Conservation (phyloP, 2,797 vertebrate species). For the Phalloptychus januarius region DNA sequence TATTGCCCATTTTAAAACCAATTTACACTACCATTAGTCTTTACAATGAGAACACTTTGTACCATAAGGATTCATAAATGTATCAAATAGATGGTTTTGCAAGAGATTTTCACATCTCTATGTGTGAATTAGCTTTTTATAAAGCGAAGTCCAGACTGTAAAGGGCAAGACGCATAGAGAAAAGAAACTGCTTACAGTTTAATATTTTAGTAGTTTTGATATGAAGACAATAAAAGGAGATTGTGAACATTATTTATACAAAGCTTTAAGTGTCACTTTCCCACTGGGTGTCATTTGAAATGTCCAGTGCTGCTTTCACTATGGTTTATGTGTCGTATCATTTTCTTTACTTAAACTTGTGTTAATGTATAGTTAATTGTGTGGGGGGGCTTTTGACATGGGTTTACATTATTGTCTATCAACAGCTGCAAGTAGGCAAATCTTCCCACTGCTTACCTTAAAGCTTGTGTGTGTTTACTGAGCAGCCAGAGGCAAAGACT, state of each 20-base stretch:
- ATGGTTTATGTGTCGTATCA: constrained; percentile 1
- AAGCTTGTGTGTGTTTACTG: constrained; percentile 73
- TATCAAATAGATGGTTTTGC: constrained; percentile 53
- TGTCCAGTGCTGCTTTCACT: constrained; percentile 1
- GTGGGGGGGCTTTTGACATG: not conserved
- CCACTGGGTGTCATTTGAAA: not conserved
- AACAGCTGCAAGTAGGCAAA: constrained; percentile 59
- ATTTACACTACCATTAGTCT: constrained; percentile 60
- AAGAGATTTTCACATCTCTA: constrained; percentile 39
- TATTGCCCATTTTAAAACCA: constrained; percentile 50
- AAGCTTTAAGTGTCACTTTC: not conserved
- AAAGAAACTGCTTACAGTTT: constrained; percentile 35
- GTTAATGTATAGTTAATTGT: constrained; percentile 6
- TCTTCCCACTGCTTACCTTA: constrained; percentile 65
- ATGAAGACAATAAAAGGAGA: not conserved
- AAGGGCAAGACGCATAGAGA: constrained; percentile 52
- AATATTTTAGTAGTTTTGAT: constrained; percentile 1
- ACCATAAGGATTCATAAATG: constrained; percentile 59
- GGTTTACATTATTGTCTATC: constrained; percentile 51
- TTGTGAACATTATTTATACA: not conserved
- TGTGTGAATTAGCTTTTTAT: constrained; percentile 45
- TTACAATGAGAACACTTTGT: constrained; percentile 61
- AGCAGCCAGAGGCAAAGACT: constrained; percentile 58
- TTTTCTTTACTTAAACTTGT: not conserved
- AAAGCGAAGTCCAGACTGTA: too few species aligned